phyloP scores from a whole-genome alignment of 2,113 vertebrate species.

The Taxidea taxus region DNA sequence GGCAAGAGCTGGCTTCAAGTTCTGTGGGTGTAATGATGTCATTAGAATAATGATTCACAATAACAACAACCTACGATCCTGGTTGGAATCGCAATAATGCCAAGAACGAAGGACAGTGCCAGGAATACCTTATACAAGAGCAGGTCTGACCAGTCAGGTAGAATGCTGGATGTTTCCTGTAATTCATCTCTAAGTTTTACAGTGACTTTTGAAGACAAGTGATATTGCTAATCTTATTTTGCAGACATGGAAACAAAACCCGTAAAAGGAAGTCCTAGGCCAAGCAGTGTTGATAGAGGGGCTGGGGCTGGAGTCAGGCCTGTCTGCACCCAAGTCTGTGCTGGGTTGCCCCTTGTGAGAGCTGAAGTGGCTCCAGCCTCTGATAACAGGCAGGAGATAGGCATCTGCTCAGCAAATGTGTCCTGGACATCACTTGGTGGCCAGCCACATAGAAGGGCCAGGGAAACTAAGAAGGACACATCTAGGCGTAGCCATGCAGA shows the following conservation, averaged over 20 bases:
- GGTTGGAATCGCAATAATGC: accelerated
- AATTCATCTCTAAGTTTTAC: not conserved
- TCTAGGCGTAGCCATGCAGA: not conserved
- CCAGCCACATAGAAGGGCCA: not conserved
- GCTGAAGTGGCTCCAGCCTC: not conserved
- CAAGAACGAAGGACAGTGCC: too few species aligned
- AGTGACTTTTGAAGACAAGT: not conserved
- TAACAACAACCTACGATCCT: accelerated
- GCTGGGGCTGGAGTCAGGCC: not conserved
- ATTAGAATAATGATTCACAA: not conserved
- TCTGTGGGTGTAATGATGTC: not conserved
- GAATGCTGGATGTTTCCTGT: too few species aligned
- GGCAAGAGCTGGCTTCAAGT: not conserved
- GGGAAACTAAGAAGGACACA: not conserved
- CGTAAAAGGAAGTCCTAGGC: not conserved
- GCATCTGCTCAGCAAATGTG: not conserved
- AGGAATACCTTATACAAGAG: accelerated
- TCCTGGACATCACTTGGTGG: too few species aligned
- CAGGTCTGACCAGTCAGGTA: not conserved
- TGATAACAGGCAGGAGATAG: not conserved
- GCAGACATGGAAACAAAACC: not conserved
- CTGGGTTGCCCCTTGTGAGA: not conserved
- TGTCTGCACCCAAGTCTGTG: not conserved
- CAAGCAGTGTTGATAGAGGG: not conserved
- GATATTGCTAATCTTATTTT: not conserved